Conservation (phyloP, 2,797 vertebrate genomes). For the Morus bassanus region DNA sequence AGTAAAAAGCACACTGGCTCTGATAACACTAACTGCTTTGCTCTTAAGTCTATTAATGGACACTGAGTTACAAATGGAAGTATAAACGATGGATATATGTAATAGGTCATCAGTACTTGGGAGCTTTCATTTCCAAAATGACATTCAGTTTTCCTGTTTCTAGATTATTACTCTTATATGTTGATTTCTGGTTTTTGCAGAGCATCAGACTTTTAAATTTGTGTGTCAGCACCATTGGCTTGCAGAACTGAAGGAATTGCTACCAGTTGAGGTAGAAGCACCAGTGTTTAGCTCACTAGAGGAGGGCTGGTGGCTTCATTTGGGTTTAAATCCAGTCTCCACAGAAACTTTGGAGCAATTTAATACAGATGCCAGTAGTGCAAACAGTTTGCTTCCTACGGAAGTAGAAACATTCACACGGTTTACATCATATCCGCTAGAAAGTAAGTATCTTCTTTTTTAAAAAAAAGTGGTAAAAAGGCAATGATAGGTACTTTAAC, state of each 20-base stretch:
- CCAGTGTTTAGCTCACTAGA: background rate
- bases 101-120: background rate
- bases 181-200: constrained; percentile 69
- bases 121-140: background rate
- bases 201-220: constrained; percentile 63
- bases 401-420: constrained; percentile 53
- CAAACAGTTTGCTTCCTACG: background rate
- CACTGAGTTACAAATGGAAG: background rate
- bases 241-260: constrained; percentile 67
- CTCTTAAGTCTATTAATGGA: background rate
- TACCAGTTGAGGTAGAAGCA: constrained; percentile 53
- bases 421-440: constrained; percentile 6
- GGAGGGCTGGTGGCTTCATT: constrained; percentile 47
- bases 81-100: background rate
- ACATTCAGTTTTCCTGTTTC: background rate
- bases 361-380: background rate
- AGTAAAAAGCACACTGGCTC: background rate
- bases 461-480: background rate
- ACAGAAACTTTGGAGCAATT: constrained; percentile 39
- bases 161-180: background rate
- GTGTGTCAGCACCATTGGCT: constrained; percentile 47
- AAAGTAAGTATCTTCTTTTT: constrained; percentile 65
- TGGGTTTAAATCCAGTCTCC: background rate
- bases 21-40: background rate
- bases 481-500: background rate